Conservation (phyloP, 2,888 invertebrate species). For the Drosophila vallismaia region DNA sequence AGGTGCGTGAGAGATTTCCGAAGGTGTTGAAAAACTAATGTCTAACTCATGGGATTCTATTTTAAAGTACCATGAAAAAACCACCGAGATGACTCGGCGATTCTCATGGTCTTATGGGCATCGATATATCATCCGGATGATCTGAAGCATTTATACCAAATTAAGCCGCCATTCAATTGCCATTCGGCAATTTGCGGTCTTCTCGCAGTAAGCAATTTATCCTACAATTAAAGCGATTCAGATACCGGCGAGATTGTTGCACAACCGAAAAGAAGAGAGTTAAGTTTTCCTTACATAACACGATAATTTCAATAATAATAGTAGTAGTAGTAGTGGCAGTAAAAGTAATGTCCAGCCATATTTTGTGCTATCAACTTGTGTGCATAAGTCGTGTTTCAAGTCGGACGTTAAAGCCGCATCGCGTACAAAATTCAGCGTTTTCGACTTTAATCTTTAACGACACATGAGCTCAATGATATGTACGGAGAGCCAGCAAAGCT, state of each 20-base stretch:
- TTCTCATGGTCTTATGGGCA: constrained; percentile 31
- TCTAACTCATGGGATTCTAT: constrained; percentile 28
- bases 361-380: constrained; percentile 39
- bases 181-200: constrained; percentile 49
- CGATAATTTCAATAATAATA: constrained; percentile 45
- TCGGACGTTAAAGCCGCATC: constrained; percentile 61
- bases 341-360: constrained; percentile 62
- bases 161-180: constrained; percentile 64
- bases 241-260: constrained; percentile 53
- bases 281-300: constrained; percentile 54
- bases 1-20: constrained; percentile 35
- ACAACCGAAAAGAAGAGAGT: constrained; percentile 51
- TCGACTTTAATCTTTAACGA: constrained; percentile 60
- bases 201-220: constrained; percentile 46
- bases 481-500: constrained; percentile 42
- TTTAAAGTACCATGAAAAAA: constrained; percentile 12
- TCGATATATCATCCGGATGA: constrained; percentile 27
- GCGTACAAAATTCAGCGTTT: constrained; percentile 54
- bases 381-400: constrained; percentile 37
- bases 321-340: constrained; percentile 35
- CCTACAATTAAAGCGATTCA: constrained; percentile 63
- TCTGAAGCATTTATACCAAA: constrained; percentile 60
- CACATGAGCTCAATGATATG: constrained; percentile 30
- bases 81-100: constrained; percentile 21
- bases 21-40: constrained; percentile 15